Evolutionary conservation across 2,888 invertebrate genomes (phyloP).

Genomic region (Drepanosiphum platanoidis): DNA sequence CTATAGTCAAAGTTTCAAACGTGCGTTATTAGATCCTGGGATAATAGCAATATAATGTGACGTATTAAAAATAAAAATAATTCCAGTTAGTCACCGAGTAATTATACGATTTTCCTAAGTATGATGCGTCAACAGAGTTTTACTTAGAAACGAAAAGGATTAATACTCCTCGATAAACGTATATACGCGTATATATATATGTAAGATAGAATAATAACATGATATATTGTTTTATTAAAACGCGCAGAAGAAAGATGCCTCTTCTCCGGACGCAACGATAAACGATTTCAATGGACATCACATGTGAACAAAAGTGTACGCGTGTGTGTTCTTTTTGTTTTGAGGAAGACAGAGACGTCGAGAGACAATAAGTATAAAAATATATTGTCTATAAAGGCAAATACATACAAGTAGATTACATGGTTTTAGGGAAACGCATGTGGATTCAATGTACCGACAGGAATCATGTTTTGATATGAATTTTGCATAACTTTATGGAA

Average conservation of each 20-base stretch:
- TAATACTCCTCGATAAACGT: not conserved
- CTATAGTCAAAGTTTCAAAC: not conserved
- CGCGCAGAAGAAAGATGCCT: not conserved
- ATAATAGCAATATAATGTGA: not conserved
- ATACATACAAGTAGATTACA: not conserved
- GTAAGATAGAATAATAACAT: no score
- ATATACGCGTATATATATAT: not conserved
- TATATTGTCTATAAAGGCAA: not conserved
- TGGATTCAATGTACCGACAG: not conserved
- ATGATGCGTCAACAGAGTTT: not conserved
- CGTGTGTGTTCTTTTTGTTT: not conserved
- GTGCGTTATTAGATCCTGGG: no score
- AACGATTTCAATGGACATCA: not conserved
- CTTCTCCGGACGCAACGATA: not conserved
- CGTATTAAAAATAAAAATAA: not conserved
- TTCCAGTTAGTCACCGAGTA: not conserved
- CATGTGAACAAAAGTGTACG: not conserved
- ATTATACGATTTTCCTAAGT: not conserved
- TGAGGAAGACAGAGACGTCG: not conserved
- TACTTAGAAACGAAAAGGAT: not conserved
- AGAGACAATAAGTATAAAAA: not conserved
- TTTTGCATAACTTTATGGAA: slow-evolving; percentile 26
- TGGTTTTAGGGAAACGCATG: slow-evolving; percentile 2
- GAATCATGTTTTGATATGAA: not conserved
- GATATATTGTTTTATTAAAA: no score